phyloP scores from a whole-genome alignment of 1,140 invertebrate species.

The Bombus superbus region DNA sequence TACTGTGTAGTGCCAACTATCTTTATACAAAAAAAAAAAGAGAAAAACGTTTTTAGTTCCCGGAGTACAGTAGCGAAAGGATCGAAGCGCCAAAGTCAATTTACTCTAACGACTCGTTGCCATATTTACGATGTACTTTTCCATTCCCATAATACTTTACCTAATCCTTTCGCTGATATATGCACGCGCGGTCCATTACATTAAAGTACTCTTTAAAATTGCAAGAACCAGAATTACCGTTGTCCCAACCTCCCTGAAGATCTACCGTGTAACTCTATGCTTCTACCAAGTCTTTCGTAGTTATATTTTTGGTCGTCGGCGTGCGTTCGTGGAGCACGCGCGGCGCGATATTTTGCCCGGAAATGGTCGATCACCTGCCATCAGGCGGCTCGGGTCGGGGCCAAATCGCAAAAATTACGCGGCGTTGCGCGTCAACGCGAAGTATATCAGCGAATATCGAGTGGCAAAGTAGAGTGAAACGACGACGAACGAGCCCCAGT shows the following conservation, averaged over 20 bases:
- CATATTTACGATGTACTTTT: not conserved
- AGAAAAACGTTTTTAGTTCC: not conserved
- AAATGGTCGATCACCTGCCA: not conserved
- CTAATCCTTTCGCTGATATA: not conserved
- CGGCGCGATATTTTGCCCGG: too few species aligned
- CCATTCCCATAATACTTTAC: not conserved
- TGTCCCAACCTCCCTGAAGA: not conserved
- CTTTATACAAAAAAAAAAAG: not conserved
- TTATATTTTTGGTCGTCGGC: not conserved
- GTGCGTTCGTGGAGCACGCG: not conserved
- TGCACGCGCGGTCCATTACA: not conserved
- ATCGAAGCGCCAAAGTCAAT: not conserved
- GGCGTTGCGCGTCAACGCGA: not conserved
- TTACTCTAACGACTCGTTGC: too few species aligned
- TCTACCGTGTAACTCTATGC: not conserved
- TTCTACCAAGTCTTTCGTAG: not conserved
- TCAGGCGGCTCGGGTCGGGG: not conserved
- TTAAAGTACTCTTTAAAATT: slow-evolving; percentile 5
- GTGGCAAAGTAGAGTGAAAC: slow-evolving; percentile 3
- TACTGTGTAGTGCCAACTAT: too few species aligned
- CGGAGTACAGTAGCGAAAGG: not conserved
- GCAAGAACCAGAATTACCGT: slow-evolving; percentile 6
- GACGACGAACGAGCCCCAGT: not conserved
- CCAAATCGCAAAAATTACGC: not conserved
- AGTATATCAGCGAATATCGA: slow-evolving; percentile 26